phyloP scores from a whole-genome alignment of 2,113 vertebrate species.

The Marmota monax region DNA sequence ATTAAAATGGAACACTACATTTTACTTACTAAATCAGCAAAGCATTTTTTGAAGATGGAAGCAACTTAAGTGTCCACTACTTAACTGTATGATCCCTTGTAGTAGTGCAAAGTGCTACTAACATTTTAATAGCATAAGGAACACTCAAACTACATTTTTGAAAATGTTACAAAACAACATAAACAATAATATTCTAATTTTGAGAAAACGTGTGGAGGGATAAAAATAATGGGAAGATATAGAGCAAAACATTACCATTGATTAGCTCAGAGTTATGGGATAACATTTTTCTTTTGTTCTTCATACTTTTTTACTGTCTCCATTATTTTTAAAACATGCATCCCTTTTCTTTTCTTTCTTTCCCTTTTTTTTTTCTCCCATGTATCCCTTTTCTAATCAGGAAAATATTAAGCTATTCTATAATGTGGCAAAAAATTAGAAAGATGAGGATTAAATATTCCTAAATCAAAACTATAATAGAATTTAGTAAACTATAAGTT shows the following conservation, averaged over 20 bases:
- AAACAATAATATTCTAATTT: not conserved
- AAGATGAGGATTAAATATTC: not conserved
- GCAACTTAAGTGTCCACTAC: not conserved
- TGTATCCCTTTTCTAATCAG: not conserved
- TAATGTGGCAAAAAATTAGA: not conserved
- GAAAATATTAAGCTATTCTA: conserved; percentile 9
- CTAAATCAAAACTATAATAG: not conserved
- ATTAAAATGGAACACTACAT: not conserved
- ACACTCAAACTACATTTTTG: not conserved
- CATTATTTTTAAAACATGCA: not conserved
- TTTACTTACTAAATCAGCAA: conserved; percentile 26
- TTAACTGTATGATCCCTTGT: not conserved
- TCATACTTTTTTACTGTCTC: not conserved
- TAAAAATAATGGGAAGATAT: not conserved
- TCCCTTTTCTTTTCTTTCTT: not conserved
- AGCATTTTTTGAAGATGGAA: conserved; percentile 44
- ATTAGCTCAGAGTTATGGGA: not conserved
- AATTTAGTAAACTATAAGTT: not conserved
- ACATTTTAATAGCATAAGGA: not conserved
- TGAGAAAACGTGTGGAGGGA: not conserved
- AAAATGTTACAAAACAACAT: not conserved
- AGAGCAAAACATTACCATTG: conserved; percentile 20
- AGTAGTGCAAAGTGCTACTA: not conserved
- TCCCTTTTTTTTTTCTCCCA: too few relatives aligned
- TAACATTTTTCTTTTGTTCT: conserved; percentile 17